Evolutionary conservation across 2,888 invertebrate species (phyloP), one percentile per base, ranked within the genome.

Genomic region (Tortrix viridana): DNA sequence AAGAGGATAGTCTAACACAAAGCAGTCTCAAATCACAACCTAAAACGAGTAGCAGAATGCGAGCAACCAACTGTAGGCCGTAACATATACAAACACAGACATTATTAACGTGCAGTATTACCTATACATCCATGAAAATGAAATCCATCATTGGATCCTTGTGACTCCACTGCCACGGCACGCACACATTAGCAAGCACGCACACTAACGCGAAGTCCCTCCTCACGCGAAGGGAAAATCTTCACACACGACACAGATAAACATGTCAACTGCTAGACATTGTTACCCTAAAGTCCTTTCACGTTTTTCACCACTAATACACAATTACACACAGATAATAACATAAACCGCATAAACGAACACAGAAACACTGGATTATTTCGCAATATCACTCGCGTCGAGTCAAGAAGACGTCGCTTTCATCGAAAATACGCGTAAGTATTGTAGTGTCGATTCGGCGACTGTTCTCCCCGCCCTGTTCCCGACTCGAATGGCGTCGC

Each of bases 201-300:
- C 88, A 87, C 90, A 89, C 90, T 79, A 80, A 75, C 84, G 77
- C 86, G 87, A 85, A 72, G 79, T 86, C 86, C 86, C 89, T 89
- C 89, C 90, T 91, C 90, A 91, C 91, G 86, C 90, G 84, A 92
- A 90, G 91, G 92, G 91, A 92, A 92, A 92, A 91, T 91, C 92
- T 91, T 92, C 92, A 91, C 89, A 91, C 89, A 92, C 91, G 90
- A 87, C 89, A 92, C 91, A 91, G 92, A 92, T 92, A 92, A 92
- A 92, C 92, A 92, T 92, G 92, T 92, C 92, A 92, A 92, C 89
- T 89, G 82, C 88, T 90, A 90, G 88, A 92, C 91, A 92, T 91
- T 88, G 90, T 91, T 90, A 89, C 90, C 88, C 85, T 86, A 89
- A 88, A 87, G 86, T 88, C 84, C 84, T 88, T 88, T 84, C 88